Conservation (phyloP, 2,888 invertebrate genomes). For the Drosophila ezoana region DNA sequence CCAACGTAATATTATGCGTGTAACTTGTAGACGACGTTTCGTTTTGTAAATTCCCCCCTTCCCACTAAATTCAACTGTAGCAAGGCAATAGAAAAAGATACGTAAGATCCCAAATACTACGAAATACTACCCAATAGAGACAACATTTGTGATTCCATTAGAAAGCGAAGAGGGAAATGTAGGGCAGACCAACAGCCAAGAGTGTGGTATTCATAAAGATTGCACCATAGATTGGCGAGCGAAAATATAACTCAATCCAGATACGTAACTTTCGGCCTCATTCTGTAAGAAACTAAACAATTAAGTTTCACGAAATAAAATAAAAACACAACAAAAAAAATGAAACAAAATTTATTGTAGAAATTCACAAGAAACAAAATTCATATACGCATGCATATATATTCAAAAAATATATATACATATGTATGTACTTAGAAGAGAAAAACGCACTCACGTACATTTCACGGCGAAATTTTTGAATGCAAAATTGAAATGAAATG, state of each 20-base stretch:
- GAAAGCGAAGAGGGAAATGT: slow-evolving; percentile 40
- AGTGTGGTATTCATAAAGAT: slow-evolving; percentile 37
- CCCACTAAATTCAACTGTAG: slow-evolving; percentile 29
- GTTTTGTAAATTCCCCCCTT: slow-evolving; percentile 65
- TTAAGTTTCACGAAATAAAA: slow-evolving; percentile 57
- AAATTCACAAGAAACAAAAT: slow-evolving; percentile 61
- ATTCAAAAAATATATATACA: slow-evolving; percentile 44
- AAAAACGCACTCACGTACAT: slow-evolving; percentile 34
- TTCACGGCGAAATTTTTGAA: slow-evolving; percentile 50
- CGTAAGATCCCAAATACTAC: slow-evolving; percentile 33
- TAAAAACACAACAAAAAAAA: slow-evolving; percentile 16
- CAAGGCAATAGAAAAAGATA: slow-evolving; percentile 38
- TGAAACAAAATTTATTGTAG: slow-evolving; percentile 54
- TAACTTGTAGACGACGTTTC: slow-evolving; percentile 71
- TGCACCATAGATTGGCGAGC: slow-evolving; percentile 42
- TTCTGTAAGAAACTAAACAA: slow-evolving; percentile 83
- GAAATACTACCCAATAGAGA: slow-evolving; percentile 26
- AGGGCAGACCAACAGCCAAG: slow-evolving; percentile 40
- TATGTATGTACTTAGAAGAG: slow-evolving; percentile 50
- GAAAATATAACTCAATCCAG: slow-evolving; percentile 79
- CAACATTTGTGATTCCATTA: slow-evolving; percentile 59
- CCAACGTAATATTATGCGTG: slow-evolving; percentile 55
- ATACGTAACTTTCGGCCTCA: slow-evolving; percentile 85
- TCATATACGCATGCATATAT: slow-evolving; percentile 55
- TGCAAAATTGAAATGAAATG: slow-evolving; percentile 23